These are phyloP conservation scores for Daptonema setosum DNA, from an alignment of 2,888 invertebrate species.

Conservation along the genomic window DNA sequence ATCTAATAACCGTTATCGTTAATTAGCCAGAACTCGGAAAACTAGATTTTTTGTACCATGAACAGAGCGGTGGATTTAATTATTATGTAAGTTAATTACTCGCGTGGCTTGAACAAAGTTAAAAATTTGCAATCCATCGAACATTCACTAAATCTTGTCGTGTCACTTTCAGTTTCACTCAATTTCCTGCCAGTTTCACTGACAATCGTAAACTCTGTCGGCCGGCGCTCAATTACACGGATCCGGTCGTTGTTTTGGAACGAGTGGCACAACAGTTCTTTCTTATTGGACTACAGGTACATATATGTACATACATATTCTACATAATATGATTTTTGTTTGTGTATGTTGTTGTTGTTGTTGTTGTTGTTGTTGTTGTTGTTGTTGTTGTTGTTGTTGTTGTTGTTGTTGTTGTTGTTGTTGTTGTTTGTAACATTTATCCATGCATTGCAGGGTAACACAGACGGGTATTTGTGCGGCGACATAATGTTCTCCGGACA, in stretches of 20 bases:
- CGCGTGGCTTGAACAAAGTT: background rate
- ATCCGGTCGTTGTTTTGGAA: slow-evolving; percentile 10
- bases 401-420: no score
- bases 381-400: no score
- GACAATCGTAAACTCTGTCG: slow-evolving; percentile 17
- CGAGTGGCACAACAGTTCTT: slow-evolving; percentile 20
- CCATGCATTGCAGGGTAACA: slow-evolving; percentile 11
- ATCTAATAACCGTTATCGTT: no score
- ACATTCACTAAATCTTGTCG: background rate
- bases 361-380: no score
- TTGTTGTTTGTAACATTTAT: no score
- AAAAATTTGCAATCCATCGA: background rate
- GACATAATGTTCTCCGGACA: slow-evolving; percentile 19
- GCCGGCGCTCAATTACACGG: slow-evolving; percentile 10
- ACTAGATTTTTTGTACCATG: no score
- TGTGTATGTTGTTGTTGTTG: no score
- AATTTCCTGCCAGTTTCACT: slow-evolving; percentile 18
- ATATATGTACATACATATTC: no score
- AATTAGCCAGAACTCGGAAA: no score
- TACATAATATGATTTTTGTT: no score
- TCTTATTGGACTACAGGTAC: slow-evolving; percentile 19
- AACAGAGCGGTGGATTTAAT: background rate
- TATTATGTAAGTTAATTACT: background rate
- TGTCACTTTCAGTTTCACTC: slow-evolving; percentile 1
- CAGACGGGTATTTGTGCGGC: slow-evolving; percentile 15